Base-by-base conservation (phyloP, 2,113 vertebrate species). In the Sitta europaea region DNA sequence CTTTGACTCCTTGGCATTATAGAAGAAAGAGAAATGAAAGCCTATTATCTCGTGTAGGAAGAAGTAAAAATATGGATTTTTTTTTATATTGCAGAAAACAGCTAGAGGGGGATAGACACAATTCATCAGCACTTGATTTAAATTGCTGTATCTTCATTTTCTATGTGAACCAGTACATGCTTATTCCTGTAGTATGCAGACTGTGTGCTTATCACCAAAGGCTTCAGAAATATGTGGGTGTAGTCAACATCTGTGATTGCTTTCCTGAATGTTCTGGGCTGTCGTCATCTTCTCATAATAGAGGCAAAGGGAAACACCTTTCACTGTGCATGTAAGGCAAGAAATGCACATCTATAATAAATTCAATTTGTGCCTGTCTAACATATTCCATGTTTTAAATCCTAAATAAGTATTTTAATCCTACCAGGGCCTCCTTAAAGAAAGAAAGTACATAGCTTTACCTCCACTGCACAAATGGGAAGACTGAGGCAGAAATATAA, bases 171-270 rank as follows among this genome's bases (percentile, higher is more conserved):
- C 61, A 62, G 73, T 71, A 87, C 91, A 66, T 92, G 77, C 88
- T 96, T 91, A 94, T 96, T 96, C 96, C 88, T 97, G 96, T 77
- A 95, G 59, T 28, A 89, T 65, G 86, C 65, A 74, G 50, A 36
- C 63, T 63, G 50, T n/a, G 61, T 93, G 81, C 79, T 94, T 94
- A 93, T 91, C 92, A 90, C 68, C 81, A 86, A 91, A 88, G 59
- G 35, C 45, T 85, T 90, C 88, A 96, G 68, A 95, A 96, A 75
- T 94, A 95, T 58, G 86, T 94, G 86, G 83, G 95, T 8, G 86
- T 95, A 95, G 87, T 74, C 96, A 94, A 59, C 90, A 88, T 91
- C 86, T 94, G 90, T 8, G 48, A 51, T 79, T 87, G 86, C 51
- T 93, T 96, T 96, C 62, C 95, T 77, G 66, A 88, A 87, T 67